phyloP scores from a whole-genome alignment of 1,140 invertebrate genomes.

The Euschistus heros region DNA sequence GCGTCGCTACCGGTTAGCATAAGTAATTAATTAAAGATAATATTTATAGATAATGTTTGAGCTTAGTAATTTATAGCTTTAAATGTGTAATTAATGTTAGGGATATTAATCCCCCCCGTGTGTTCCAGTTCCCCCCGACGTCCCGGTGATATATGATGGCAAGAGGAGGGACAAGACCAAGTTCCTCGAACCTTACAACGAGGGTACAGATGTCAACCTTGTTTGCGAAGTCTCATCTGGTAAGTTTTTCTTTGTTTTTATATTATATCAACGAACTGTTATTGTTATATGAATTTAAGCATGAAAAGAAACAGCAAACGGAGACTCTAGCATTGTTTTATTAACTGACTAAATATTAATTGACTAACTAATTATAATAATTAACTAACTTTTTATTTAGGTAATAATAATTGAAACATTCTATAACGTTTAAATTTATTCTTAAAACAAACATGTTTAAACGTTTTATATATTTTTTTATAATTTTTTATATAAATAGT shows the following conservation, averaged over 20 bases:
- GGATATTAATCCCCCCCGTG: slow-evolving; percentile 23
- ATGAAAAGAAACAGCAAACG: no score
- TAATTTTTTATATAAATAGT: no score
- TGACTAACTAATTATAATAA: no score
- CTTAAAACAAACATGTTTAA: no score
- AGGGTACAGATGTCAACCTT: slow-evolving; percentile 68
- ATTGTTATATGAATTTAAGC: no score
- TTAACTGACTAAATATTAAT: no score
- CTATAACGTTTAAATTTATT: no score
- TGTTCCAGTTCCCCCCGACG: slow-evolving; percentile 66
- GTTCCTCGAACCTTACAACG: slow-evolving; percentile 73
- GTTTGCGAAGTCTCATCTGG: slow-evolving; percentile 81
- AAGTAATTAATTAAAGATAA: slow-evolving; percentile 24
- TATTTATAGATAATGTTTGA: slow-evolving; percentile 18
- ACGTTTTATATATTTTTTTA: no score
- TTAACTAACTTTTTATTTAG: no score
- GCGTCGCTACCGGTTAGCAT: background rate
- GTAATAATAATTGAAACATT: no score
- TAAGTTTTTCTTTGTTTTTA: slow-evolving; percentile 43
- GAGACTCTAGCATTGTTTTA: no score
- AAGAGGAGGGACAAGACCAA: slow-evolving; percentile 65
- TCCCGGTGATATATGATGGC: slow-evolving; percentile 74
- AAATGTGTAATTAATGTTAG: slow-evolving; percentile 22
- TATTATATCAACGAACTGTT: no score
- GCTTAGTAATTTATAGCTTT: slow-evolving; percentile 20